Percentiles rank a stretch among this genome's conserved stretches.
Evolutionary conservation across 1,140 invertebrate genomes (phyloP).

Genomic region (Portunus trituberculatus): DNA sequence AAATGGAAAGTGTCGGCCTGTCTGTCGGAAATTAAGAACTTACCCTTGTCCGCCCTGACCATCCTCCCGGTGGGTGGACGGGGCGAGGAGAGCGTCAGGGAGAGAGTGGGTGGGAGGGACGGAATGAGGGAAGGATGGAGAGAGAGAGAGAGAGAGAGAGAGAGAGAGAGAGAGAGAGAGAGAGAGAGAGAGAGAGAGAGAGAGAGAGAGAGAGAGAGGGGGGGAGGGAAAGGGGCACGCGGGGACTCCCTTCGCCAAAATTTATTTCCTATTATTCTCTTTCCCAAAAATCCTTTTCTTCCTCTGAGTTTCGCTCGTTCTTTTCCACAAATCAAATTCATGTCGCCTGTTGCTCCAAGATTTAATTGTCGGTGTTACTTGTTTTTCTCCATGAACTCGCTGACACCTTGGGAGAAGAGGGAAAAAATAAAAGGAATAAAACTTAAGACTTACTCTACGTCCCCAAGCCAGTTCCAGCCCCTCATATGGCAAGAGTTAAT

Average conservation of each 20-base stretch:
- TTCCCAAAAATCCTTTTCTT: conserved; percentile 5
- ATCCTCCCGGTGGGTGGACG: conserved; percentile 24
- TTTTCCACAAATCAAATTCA: neutral
- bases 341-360: neutral
- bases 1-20: conserved; percentile 56
- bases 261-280: conserved; percentile 65
- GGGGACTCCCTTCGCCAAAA: conserved; percentile 25
- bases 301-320: conserved; percentile 34
- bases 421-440: neutral
- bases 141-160: neutral
- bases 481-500: conserved; percentile 70
- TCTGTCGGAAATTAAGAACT: conserved; percentile 71
- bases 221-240: neutral
- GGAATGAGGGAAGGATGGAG: neutral
- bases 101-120: neutral
- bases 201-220: neutral
- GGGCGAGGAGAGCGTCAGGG: conserved; percentile 40
- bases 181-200: neutral
- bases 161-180: neutral
- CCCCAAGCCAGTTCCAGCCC: neutral
- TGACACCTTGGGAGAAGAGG: neutral
- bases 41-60: neutral
- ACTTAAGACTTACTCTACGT: neutral
- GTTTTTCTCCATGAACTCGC: neutral
- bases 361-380: neutral